phyloP scores from a whole-genome alignment of 2,113 vertebrate genomes.

The Petrocephalus microphthalmus region DNA sequence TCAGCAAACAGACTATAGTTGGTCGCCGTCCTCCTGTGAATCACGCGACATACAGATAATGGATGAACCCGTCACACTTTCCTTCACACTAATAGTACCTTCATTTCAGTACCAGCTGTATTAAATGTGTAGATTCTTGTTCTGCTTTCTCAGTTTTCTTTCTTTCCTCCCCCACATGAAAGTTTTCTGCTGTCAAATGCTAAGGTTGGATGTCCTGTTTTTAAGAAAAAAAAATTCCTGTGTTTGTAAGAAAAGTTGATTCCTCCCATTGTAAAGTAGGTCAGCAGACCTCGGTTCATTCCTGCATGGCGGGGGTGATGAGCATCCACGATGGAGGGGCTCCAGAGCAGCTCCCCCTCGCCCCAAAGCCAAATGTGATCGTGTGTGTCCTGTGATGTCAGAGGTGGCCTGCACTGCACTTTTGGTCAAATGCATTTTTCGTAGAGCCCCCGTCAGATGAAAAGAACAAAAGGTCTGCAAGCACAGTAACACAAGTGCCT shows the following conservation, averaged over 20 bases:
- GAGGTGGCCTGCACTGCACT: not conserved
- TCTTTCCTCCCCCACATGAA: not conserved
- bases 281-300: not conserved
- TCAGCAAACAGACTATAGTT: not conserved
- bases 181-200: not conserved
- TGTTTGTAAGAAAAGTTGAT: not conserved
- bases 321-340: not conserved
- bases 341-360: not conserved
- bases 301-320: not conserved
- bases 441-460: not conserved
- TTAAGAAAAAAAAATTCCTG: not conserved
- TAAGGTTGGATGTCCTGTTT: conserved; percentile 15
- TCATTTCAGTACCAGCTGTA: conserved; percentile 20
- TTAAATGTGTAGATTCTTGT: conserved; percentile 19
- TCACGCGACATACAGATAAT: conserved; percentile 33
- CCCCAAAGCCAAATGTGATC: not conserved
- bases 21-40: conserved; percentile 23
- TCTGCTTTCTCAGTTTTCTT: not conserved
- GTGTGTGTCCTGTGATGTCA: not conserved
- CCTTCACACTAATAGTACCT: not conserved
- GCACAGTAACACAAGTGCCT: conserved; percentile 57
- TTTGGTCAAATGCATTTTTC: not conserved
- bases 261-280: not conserved
- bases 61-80: conserved; percentile 13
- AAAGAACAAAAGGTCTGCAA: conserved; percentile 23